Evolutionary conservation across 2,888 invertebrate species (phyloP), one percentile per base, ranked within the genome.

Genomic region (Zeuzera pyrina): DNA sequence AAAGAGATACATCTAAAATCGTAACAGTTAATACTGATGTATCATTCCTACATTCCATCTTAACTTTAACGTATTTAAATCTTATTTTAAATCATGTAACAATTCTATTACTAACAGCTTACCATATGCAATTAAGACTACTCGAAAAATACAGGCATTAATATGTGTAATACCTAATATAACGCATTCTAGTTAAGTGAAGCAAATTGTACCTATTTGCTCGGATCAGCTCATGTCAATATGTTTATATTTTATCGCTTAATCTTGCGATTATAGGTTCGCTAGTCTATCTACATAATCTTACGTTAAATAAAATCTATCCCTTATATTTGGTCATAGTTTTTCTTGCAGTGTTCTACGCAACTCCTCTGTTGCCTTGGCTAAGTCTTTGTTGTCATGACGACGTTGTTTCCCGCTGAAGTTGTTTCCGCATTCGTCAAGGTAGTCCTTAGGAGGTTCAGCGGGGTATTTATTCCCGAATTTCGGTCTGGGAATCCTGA

Each of bases 401-500:
- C 77, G 74, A 24, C 85, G 71, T 43, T 71, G 67, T 43, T 83
- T 76, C 31, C 74, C 79, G 19, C 85, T 72, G 41, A 87, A 79
- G 25, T 88, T 76, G 29, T 84, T 86, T 33, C 86, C 86, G 35
- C 70, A 74, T 33, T 89, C 88, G 41, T 90, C 89, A 49, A 89
- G 86, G 66, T 93, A 93, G 65, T 93, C 93, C 66, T 93, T 90
- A 7, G 91, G 91, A 10, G 91, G 91, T 55, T 91, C 91, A 36
- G 83, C 88, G 34, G 90, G 91, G 50, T 86, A 89, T 55, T 84
- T 87, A 47, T 84, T 85, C 30, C 88, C 89, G 58, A 93, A 92
- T 84, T 94, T 94, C 3, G 94, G 94, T 43, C 94, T 86, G 14
- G 94, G 94, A 52, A 94, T 94, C 49, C 91, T 86, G 41, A 94